Percentiles rank a stretch among this genome's conserved stretches.
Evolutionary conservation across 2,888 invertebrate species (phyloP).

Genomic region (Phoronis australis): DNA sequence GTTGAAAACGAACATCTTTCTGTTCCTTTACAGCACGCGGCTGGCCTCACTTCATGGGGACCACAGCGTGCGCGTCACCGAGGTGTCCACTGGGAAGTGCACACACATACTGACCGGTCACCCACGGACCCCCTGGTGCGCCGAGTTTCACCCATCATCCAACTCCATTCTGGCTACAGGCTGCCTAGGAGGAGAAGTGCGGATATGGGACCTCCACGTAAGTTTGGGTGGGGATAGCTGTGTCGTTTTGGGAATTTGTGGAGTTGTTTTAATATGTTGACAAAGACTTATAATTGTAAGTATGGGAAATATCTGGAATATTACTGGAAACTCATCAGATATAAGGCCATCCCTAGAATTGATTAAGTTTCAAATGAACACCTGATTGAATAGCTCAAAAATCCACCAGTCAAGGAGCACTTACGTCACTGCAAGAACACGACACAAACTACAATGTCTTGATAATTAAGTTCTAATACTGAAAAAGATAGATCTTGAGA

Average conservation of each 20-base stretch:
- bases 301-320: too few relatives aligned
- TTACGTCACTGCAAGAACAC: too few relatives aligned
- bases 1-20: not conserved
- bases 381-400: too few relatives aligned
- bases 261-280: not conserved
- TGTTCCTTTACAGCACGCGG: slow-evolving; percentile 57
- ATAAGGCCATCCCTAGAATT: too few relatives aligned
- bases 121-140: slow-evolving; percentile 84
- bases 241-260: not conserved
- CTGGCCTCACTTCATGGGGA: slow-evolving; percentile 81
- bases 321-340: too few relatives aligned
- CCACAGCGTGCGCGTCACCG: slow-evolving; percentile 80
- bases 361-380: too few relatives aligned
- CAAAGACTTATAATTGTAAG: too few relatives aligned
- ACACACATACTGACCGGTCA: slow-evolving; percentile 74
- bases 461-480: too few relatives aligned
- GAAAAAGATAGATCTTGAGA: too few relatives aligned
- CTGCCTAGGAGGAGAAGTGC: slow-evolving; percentile 81
- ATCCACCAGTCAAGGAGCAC: too few relatives aligned
- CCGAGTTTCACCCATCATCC: slow-evolving; percentile 80
- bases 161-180: slow-evolving; percentile 81
- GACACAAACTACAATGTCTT: too few relatives aligned
- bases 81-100: slow-evolving; percentile 72
- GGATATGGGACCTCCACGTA: slow-evolving; percentile 80
- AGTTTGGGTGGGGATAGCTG: too few relatives aligned